These are phyloP conservation scores for Albula goreensis DNA, from an alignment of 2,113 vertebrate genomes.

Conservation along the genomic window DNA sequence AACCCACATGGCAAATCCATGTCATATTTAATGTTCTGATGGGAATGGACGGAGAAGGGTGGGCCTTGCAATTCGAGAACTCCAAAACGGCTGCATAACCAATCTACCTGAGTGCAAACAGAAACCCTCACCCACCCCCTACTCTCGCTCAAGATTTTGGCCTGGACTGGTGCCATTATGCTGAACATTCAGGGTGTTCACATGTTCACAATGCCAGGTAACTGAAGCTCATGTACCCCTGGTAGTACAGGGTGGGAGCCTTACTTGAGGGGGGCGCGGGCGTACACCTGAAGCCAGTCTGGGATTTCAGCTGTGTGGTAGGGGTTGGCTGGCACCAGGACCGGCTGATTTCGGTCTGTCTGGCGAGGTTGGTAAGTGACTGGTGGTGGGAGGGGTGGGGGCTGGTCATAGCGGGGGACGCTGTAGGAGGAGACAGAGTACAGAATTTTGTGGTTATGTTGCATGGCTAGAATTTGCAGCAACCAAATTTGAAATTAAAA, in stretches of 20 bases:
- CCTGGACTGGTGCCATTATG: too few species aligned
- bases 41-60: background rate
- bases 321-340: constrained; percentile 96
- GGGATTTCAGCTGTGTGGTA: constrained; percentile 96
- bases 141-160: too few species aligned
- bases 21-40: background rate
- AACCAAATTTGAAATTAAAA: too few species aligned
- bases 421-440: constrained; percentile 55
- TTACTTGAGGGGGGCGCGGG: constrained; percentile 94
- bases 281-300: constrained; percentile 98
- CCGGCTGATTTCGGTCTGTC: constrained; percentile 81
- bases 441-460: background rate
- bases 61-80: background rate
- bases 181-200: too few species aligned
- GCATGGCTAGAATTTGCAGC: too few species aligned
- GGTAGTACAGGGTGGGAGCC: constrained; percentile 27
- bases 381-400: constrained; percentile 81
- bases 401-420: constrained; percentile 94
- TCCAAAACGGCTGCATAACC: background rate
- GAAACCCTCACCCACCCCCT: too few species aligned
- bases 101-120: background rate
- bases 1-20: background rate
- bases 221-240: background rate
- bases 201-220: background rate
- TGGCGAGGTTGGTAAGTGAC: constrained; percentile 87